Evolutionary conservation across 2,797 vertebrate genomes (phyloP), one percentile per base, ranked within the genome.

Genomic region (Malurus leucopterus): DNA sequence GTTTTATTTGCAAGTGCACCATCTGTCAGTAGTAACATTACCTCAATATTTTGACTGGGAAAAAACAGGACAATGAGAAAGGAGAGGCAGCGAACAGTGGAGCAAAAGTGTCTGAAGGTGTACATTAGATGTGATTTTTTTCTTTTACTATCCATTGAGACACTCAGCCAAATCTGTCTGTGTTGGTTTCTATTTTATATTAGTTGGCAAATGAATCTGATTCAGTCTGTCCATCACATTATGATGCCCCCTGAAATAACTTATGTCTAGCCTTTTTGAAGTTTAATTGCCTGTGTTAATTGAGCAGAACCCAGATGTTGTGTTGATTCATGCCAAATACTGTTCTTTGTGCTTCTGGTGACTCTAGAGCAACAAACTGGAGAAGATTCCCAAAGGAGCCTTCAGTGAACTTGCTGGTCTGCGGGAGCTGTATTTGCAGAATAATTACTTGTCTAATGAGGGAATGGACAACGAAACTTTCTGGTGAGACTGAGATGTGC

Each of bases 381-480:
- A 99, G 96, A 98, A 98, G 96, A 99, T 99, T 88, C 99, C 99
- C 16, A 90, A 91, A 12, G 98, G 98, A 36, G 98, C 98, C 27
- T 99, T 99, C 92, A 98, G 97, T 18, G 97, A 97, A 51, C 97
- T 99, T 62, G 92, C 93, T 11, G 98, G 98, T 64, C 98, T 99
- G 38, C 97, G 99, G 32, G 99, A 99, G 93, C 96, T 99, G 26
- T 99, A 99, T 92, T 96, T 99, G 59, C 99, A 99, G 96, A 98
- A 99, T 95, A 99, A 99, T 94, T 97, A 98, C 57, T 97, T 99
- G 89, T 98, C 97, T 40, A 99, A 99, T 8, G 98, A 98, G 27
- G 98, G 98, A 73, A 98, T 99, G 97, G 98, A 99, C 95, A 99
- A 99, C 0, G 98, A 98, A 95, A 99, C 99, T 29, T 99, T 99